These are phyloP conservation scores for Nomada fabriciana DNA, from an alignment of 2,888 invertebrate genomes.

Conservation along the genomic window DNA sequence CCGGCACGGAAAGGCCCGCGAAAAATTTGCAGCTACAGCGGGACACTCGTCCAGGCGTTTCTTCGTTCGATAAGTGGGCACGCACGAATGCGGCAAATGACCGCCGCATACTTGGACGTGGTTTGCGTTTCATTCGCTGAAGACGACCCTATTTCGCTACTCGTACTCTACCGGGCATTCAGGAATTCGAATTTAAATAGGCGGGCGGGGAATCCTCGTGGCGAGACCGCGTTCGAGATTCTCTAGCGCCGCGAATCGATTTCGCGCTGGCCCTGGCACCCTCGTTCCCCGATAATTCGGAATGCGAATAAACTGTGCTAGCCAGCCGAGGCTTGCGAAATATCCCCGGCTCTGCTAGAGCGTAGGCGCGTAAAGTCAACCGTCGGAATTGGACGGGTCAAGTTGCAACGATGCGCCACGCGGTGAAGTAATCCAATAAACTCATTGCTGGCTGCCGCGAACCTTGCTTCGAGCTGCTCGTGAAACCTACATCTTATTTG, in stretches of 20 bases:
- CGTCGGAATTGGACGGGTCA: slow-evolving; percentile 78
- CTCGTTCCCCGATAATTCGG: slow-evolving; percentile 59
- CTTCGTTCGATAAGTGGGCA: not conserved
- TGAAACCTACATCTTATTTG: slow-evolving; percentile 48
- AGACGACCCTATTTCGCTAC: not conserved
- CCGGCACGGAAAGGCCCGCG: not conserved
- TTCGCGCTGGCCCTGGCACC: slow-evolving; percentile 5
- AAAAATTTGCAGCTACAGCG: not conserved
- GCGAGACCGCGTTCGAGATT: not conserved
- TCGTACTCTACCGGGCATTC: not conserved
- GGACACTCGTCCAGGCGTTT: not conserved
- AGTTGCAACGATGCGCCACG: slow-evolving; percentile 72
- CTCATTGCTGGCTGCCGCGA: slow-evolving; percentile 61
- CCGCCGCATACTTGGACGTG: too few relatives aligned
- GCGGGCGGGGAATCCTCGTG: not conserved
- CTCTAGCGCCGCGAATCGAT: slow-evolving; percentile 20
- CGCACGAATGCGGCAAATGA: not conserved
- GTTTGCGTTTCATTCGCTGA: not conserved
- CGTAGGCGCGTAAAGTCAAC: slow-evolving; percentile 77
- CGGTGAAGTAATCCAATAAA: slow-evolving; percentile 75
- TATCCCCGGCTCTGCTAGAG: slow-evolving; percentile 22
- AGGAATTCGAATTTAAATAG: slow-evolving; percentile 2
- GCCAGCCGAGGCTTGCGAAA: slow-evolving; percentile 25
- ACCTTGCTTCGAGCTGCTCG: slow-evolving; percentile 44
- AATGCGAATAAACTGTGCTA: slow-evolving; percentile 66